Percentiles rank a stretch among this genome's conserved stretches.
Conservation (phyloP, 2,113 vertebrate species). For the Arvicanthis niloticus region DNA sequence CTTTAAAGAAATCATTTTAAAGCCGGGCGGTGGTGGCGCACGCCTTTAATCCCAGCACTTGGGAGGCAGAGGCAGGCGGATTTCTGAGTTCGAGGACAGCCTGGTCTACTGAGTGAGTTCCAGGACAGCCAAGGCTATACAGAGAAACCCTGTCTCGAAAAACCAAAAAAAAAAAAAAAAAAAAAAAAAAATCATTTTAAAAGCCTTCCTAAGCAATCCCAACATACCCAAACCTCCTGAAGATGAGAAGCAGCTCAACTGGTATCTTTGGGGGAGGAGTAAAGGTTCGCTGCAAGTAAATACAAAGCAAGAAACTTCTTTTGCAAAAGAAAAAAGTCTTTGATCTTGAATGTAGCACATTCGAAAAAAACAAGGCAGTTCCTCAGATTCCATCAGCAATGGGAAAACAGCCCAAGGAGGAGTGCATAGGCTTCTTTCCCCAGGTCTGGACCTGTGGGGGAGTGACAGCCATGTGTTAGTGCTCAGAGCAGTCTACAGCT, state of each 20-base stretch:
- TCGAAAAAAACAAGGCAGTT: neutral
- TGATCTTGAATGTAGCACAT: conserved; percentile 61
- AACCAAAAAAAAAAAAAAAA: too few species aligned
- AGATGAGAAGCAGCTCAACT: conserved; percentile 64
- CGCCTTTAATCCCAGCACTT: too few species aligned
- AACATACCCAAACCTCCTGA: conserved; percentile 57
- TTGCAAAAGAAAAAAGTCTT: conserved; percentile 79
- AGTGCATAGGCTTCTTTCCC: neutral
- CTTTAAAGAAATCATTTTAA: conserved; percentile 40
- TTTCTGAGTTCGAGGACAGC: too few species aligned
- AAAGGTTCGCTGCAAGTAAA: conserved; percentile 72
- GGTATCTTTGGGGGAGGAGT: conserved; percentile 84
- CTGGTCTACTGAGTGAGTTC: too few species aligned
- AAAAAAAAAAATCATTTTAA: conserved; percentile 45
- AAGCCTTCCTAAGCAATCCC: conserved; percentile 75
- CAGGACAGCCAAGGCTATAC: too few species aligned
- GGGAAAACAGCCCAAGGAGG: neutral
- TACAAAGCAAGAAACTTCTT: conserved; percentile 76
- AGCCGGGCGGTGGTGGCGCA: too few species aligned
- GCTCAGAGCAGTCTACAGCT: neutral
- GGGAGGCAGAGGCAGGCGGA: too few species aligned
- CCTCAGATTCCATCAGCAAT: neutral
- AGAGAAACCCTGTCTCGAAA: too few species aligned
- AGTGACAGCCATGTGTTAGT: neutral
- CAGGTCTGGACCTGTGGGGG: conserved; percentile 9